Evolutionary conservation across 2,888 invertebrate species (phyloP), one percentile per base, ranked within the genome.

Genomic region (Noctua pronuba): DNA sequence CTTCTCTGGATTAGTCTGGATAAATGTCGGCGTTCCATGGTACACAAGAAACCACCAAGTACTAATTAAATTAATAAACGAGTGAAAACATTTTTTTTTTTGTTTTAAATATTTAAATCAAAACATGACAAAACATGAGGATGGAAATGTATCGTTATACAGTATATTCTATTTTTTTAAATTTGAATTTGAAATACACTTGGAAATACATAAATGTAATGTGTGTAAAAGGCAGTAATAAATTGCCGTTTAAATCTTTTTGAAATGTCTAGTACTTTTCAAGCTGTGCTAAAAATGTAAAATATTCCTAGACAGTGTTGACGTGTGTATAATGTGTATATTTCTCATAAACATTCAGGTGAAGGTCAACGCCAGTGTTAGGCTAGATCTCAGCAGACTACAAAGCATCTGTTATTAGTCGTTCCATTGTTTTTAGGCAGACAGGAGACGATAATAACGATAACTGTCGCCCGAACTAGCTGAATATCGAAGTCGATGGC

Each of bases 401-500:
- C n/a, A 41, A n/a, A 44, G 28, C 65, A 52, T 24, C 28, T 52
- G 49, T 31, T 65, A 55, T 38, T 44, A 49, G 24, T 41, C 49
- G 31, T 31, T 7, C 46, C 38, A 58, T 7, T 24, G 58, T 65
- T 8, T 52, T 7, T n/a, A 38, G 46, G 11, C 76, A 41, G 35
- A 35, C 46, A 11, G 16, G 38, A 58, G 16, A n/a, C 66, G 35
- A 21, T 67, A 49, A 55, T 24, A 28, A 28, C 60, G n/a, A 16
- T 82, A 46, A 16, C 31, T 28, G 18, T 35, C 21, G 41, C 41
- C 16, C 67, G 60, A 77, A 70, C 41, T 18, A 69, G 41, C 58
- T 44, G 55, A 31, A 18, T 55, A 66, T 16, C 31, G 11, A 24
- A n/a, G 8, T 13, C 4, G 11, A 21, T 52, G 58, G 44, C 46